Conservation (phyloP, 2,888 invertebrate genomes). For the Conistra vaccinii region DNA sequence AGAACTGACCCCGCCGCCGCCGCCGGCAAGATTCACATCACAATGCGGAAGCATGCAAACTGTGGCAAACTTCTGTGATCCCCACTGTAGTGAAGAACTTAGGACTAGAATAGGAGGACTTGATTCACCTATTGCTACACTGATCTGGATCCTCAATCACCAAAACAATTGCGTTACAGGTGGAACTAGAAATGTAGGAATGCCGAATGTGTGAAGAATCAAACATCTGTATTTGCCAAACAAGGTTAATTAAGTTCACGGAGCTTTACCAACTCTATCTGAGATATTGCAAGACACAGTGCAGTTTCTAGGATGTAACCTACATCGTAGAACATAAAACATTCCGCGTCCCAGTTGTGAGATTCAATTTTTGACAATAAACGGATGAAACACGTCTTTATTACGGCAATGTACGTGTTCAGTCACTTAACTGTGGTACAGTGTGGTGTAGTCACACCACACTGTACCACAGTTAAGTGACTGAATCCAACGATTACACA, state of each 20-base stretch:
- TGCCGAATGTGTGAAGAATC: conserved; percentile 23
- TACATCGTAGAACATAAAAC: conserved; percentile 31
- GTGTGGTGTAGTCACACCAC: no score
- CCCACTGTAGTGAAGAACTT: neutral
- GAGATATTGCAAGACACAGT: conserved; percentile 40
- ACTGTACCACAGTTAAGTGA: neutral
- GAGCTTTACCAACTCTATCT: conserved; percentile 31
- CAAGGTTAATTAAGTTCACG: conserved; percentile 47
- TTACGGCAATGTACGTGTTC: conserved; percentile 52
- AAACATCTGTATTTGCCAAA: conserved; percentile 40
- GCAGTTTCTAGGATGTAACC: conserved; percentile 56
- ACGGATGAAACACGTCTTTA: conserved; percentile 53
- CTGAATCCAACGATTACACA: conserved; percentile 19
- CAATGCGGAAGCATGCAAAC: conserved; percentile 12
- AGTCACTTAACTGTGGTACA: no score
- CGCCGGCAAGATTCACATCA: conserved; percentile 4
- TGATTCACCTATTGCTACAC: neutral
- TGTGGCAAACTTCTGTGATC: neutral
- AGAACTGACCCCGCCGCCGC: conserved; percentile 2
- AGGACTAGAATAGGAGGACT: neutral
- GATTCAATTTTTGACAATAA: conserved; percentile 51
- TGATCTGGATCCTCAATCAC: neutral
- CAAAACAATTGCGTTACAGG: conserved; percentile 9
- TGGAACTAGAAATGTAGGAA: conserved; percentile 5
- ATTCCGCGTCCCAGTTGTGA: conserved; percentile 40